These are phyloP conservation scores for Wiebesia pumilae DNA, from an alignment of 1,140 invertebrate genomes.

Conservation along the genomic window DNA sequence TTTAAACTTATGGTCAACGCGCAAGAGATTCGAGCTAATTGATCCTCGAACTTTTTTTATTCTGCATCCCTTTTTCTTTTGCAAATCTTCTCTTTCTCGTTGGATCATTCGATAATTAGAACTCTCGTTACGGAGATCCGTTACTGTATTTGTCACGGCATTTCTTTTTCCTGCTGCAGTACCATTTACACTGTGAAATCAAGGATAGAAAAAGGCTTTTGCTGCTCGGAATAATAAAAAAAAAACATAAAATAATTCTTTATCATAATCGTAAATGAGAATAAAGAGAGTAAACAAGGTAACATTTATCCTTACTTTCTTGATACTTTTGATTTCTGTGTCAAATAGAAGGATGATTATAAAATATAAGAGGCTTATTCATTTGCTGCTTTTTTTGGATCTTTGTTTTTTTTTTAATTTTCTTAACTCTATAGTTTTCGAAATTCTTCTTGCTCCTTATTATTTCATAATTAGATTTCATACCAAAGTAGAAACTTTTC, in stretches of 20 bases:
- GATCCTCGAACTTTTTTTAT: constrained; percentile 2
- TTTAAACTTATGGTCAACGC: constrained; percentile 15
- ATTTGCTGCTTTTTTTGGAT: too few relatives aligned
- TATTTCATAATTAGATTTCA: too few relatives aligned
- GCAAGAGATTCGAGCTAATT: constrained; percentile 24
- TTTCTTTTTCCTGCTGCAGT: constrained; percentile 23
- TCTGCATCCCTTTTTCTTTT: neutral
- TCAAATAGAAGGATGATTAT: neutral
- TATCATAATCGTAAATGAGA: constrained; percentile 43
- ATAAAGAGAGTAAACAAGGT: neutral
- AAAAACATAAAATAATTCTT: constrained; percentile 61
- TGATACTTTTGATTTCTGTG: neutral
- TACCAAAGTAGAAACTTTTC: too few relatives aligned
- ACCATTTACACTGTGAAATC: neutral
- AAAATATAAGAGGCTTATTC: neutral
- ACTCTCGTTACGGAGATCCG: constrained; percentile 40
- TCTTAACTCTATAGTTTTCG: neutral
- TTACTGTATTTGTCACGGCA: constrained; percentile 18
- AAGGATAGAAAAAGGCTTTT: constrained; percentile 51
- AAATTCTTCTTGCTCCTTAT: neutral
- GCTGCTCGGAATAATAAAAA: constrained; percentile 63
- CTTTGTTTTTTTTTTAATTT: neutral
- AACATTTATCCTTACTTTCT: neutral
- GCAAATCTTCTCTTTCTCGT: neutral
- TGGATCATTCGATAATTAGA: constrained; percentile 41